Evolutionary conservation across 1,140 invertebrate genomes (phyloP), one percentile per base, ranked within the genome.

Genomic region (Drosophila orena): DNA sequence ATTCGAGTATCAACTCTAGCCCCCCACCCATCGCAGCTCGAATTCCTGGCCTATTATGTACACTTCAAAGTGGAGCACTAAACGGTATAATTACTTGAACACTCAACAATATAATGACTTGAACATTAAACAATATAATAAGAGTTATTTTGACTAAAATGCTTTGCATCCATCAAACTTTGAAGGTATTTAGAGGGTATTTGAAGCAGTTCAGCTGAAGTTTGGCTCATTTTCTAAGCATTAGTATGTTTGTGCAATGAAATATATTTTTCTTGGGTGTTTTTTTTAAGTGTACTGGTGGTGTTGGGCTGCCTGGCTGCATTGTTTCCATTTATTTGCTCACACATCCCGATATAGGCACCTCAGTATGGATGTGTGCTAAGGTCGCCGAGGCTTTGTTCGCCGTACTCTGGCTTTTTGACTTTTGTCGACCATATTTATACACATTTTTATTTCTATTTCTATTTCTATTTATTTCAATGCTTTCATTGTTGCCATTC

Each of bases 381-480:
- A 80, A 77, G 77, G 81, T 85, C 81, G 62, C 43, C 30, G 35
- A 35, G 62, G 73, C 81, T 66, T 80, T 85, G 77, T 86, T 81
- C 15, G 58, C 22, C 59, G 42, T 46, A 58, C 55, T 74, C 71
- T 75, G 73, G 49, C 70, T 71, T 86, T 85, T 86, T 81, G 83
- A 88, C 83, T 86, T 81, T 81, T 88, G 83, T 79, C 79, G 79
- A 76, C 75, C 80, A 83, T 79, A 88, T 86, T 83, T 88, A 86
- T 69, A 79, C 52, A 77, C 79, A 81, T 77, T 88, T 88, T 79
- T 86, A 76, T 70, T 70, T 56, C 50, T 69, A 81, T 70, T 70
- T 56, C 50, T 68, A 81, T 80, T 88, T 79, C 73, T 88, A 88
- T 88, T 88, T 86, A 81, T 88, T 78, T 79, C 66, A 79, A 75